These are phyloP conservation scores for Chironomus striatipennis DNA, from an alignment of 1,140 invertebrate genomes.

Conservation along the genomic window DNA sequence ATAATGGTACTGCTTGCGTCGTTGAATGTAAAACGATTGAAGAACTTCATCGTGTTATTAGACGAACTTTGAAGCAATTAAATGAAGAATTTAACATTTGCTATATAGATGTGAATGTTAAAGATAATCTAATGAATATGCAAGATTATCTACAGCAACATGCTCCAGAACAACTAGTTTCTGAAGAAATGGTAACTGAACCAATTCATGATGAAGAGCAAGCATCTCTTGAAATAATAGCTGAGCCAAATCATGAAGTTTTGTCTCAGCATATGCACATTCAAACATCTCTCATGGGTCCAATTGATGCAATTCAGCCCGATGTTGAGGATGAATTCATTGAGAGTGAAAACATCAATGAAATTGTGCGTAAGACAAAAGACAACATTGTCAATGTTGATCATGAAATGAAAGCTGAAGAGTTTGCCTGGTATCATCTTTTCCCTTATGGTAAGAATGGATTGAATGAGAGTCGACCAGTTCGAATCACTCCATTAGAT, in stretches of 20 bases:
- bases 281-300: background rate
- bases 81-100: slow-evolving; percentile 28
- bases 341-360: slow-evolving; percentile 32
- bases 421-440: slow-evolving; percentile 37
- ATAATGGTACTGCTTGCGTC: slow-evolving; percentile 31
- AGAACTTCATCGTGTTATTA: slow-evolving; percentile 29
- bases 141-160: background rate
- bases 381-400: slow-evolving; percentile 36
- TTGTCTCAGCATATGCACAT: background rate
- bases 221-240: no score
- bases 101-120: slow-evolving; percentile 25
- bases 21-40: slow-evolving; percentile 30
- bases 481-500: slow-evolving; percentile 37
- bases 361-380: slow-evolving; percentile 34
- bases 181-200: background rate
- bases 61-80: slow-evolving; percentile 27
- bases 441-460: slow-evolving; percentile 40
- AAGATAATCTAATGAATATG: no score
- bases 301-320: slow-evolving; percentile 29
- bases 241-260: background rate
- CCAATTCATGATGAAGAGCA: no score
- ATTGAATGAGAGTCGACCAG: slow-evolving; percentile 34
- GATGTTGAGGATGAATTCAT: slow-evolving; percentile 36
- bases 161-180: background rate
- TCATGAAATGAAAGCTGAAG: slow-evolving; percentile 38